Conservation (phyloP, 2,888 invertebrate species). For the Hirtodrosophila alboralis region DNA sequence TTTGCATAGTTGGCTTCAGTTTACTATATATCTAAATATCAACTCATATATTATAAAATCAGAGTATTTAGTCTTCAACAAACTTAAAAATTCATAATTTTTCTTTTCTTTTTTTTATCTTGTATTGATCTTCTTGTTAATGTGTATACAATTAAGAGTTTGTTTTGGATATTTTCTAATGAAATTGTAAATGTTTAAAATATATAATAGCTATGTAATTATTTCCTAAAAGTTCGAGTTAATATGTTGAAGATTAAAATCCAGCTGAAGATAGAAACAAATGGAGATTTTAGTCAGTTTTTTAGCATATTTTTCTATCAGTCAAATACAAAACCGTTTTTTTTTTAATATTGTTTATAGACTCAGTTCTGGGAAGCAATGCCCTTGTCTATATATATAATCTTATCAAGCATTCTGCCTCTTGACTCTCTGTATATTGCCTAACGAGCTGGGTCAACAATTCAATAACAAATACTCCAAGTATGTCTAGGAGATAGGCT, state of each 20-base stretch:
- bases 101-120: background rate
- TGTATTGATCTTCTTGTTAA: constrained; percentile 11
- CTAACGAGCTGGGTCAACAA: constrained; percentile 65
- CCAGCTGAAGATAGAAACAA: too few relatives aligned
- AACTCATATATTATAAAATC: background rate
- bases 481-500: constrained; percentile 17
- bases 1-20: too few relatives aligned
- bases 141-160: constrained; percentile 20
- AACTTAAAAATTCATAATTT: background rate
- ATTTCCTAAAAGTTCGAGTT: constrained; percentile 5
- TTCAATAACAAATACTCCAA: constrained; percentile 23
- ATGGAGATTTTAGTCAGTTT: too few relatives aligned
- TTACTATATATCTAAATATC: background rate
- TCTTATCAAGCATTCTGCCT: constrained; percentile 47
- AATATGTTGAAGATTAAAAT: constrained; percentile 12
- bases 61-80: constrained; percentile 1
- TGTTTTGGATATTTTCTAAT: constrained; percentile 3
- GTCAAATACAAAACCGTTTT: too few relatives aligned
- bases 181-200: too few relatives aligned
- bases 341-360: too few relatives aligned
- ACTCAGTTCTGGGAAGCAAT: constrained; percentile 19
- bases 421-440: constrained; percentile 9
- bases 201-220: background rate
- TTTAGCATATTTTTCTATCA: too few relatives aligned
- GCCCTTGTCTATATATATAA: constrained; percentile 34